Evolutionary conservation across 2,797 vertebrate genomes (phyloP).

Genomic region (Helicolenus hilgendorfi): DNA sequence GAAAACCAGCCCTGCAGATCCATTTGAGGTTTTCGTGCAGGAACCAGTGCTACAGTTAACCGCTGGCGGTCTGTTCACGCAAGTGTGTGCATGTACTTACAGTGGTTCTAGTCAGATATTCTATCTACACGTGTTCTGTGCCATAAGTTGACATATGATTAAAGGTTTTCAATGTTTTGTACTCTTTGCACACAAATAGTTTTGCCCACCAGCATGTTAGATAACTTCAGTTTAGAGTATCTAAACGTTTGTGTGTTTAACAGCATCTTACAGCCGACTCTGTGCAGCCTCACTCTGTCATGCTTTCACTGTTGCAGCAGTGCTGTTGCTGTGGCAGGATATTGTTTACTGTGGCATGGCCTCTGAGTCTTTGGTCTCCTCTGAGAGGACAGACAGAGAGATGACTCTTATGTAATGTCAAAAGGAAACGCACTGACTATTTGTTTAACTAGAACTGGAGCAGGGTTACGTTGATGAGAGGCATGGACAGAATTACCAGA

Average conservation of each 20-base stretch:
- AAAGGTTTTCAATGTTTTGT: background rate
- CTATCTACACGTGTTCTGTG: background rate
- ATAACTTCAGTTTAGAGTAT: background rate
- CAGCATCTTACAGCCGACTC: background rate
- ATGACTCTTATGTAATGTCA: constrained; percentile 24
- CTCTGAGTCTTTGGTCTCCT: constrained; percentile 15
- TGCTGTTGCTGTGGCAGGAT: constrained; percentile 15
- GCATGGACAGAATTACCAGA: background rate
- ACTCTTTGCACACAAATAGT: background rate
- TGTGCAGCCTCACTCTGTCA: constrained; percentile 7
- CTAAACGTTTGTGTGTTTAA: background rate
- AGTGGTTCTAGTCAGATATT: background rate
- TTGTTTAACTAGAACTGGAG: background rate
- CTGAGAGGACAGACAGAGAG: constrained; percentile 3
- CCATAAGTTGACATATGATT: background rate
- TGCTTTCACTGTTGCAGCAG: constrained; percentile 9
- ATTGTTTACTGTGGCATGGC: constrained; percentile 40
- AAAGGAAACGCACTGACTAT: constrained; percentile 17
- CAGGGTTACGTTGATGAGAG: background rate
- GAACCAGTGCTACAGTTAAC: constrained; percentile 1
- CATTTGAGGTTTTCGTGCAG: constrained; percentile 48
- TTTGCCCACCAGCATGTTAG: background rate
- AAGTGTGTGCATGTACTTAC: background rate
- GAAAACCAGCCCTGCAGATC: constrained; percentile 61
- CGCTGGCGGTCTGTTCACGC: background rate